A percentile compares a stretch with the other conserved stretches of the same genome.
Conservation (phyloP, 2,113 vertebrate genomes). For the Macquaria ambigua region DNA sequence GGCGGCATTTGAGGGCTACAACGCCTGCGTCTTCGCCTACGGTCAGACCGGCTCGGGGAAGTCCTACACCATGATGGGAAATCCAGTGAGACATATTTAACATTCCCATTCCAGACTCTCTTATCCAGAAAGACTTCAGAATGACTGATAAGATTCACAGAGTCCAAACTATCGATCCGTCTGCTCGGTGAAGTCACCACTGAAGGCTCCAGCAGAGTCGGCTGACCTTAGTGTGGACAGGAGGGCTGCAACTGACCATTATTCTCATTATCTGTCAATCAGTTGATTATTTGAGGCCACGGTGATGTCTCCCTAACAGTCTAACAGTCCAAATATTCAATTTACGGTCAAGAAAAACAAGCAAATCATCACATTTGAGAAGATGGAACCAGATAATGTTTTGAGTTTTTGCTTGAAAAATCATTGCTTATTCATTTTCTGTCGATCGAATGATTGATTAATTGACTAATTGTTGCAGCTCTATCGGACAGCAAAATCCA, state of each 20-base stretch:
- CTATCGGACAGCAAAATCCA: too few species aligned
- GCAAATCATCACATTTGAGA: too few species aligned
- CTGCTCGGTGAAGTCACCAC: background rate
- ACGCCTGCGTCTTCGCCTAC: constrained; percentile 97
- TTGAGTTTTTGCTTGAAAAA: too few species aligned
- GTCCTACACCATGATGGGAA: constrained; percentile 99
- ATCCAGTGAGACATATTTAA: constrained; percentile 84
- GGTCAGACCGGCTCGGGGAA: constrained; percentile 98
- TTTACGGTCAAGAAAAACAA: too few species aligned
- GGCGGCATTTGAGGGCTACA: constrained; percentile 98
- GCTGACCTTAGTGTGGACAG: too few species aligned
- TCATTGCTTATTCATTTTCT: too few species aligned
- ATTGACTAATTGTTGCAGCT: too few species aligned
- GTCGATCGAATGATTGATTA: too few species aligned
- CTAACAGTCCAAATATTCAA: background rate
- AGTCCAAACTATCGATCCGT: background rate
- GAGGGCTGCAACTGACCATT: background rate
- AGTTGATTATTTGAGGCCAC: background rate
- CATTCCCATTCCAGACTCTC: background rate
- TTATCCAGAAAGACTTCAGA: background rate
- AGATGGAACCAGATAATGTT: too few species aligned
- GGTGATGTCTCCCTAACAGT: background rate
- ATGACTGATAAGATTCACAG: background rate
- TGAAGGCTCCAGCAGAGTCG: background rate
- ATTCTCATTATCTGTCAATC: background rate